A percentile compares a stretch with the other conserved stretches of the same genome.
phyloP scores from a whole-genome alignment of 2,113 vertebrate species.

The Setophaga coronata region DNA sequence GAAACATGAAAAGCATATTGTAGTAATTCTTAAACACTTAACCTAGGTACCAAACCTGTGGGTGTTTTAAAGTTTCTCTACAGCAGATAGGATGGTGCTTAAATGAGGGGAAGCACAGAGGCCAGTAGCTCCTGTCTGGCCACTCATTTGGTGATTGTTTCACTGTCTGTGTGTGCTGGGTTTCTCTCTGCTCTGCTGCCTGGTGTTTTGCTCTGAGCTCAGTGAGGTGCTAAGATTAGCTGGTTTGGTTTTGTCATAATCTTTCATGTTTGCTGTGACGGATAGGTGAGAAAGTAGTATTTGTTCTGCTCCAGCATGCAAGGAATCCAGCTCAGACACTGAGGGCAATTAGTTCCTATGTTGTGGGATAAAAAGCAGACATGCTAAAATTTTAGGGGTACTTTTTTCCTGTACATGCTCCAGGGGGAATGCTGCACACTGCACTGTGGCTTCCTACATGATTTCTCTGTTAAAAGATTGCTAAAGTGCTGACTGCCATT shows the following conservation, averaged over 20 bases:
- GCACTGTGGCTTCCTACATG: conserved; percentile 9
- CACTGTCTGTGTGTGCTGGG: background rate
- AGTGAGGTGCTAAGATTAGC: conserved; percentile 26
- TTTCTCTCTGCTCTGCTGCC: background rate
- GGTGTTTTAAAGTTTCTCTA: background rate
- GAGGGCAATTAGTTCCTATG: background rate
- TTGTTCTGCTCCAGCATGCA: conserved; percentile 21
- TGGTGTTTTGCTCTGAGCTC: background rate
- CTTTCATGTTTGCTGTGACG: conserved; percentile 20
- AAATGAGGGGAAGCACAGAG: background rate
- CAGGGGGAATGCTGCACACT: background rate
- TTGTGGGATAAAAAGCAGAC: conserved; percentile 34
- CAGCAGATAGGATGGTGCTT: background rate
- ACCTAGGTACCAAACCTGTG: rapidly evolving
- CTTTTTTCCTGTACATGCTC: background rate
- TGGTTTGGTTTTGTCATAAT: conserved; percentile 15
- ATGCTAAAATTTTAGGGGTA: background rate
- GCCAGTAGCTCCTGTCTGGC: background rate
- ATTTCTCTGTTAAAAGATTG: conserved; percentile 19
- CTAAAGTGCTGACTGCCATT: conserved; percentile 11
- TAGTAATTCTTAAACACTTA: background rate
- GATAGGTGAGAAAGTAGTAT: conserved; percentile 37
- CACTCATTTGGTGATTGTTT: background rate
- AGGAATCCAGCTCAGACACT: conserved; percentile 7
- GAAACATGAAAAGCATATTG: background rate